Conservation (phyloP, 2,797 vertebrate species). For the Cossypha caffra region DNA sequence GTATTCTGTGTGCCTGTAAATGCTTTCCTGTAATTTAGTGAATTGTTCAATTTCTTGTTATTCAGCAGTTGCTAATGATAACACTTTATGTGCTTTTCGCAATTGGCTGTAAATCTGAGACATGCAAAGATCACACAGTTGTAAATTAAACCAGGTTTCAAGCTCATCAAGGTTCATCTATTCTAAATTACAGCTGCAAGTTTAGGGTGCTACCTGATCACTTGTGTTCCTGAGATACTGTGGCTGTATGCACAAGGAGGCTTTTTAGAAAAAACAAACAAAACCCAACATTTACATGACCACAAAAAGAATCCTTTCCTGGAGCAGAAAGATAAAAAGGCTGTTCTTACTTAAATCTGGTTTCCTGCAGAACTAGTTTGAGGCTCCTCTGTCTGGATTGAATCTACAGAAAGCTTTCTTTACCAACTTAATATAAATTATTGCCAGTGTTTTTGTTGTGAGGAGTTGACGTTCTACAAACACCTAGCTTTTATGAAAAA, state of each 20-base stretch:
- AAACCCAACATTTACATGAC: neutral
- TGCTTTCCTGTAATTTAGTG: neutral
- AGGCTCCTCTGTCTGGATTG: conserved; percentile 10
- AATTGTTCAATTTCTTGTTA: neutral
- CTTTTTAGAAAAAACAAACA: too few relatives aligned
- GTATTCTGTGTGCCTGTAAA: neutral
- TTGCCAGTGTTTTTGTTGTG: neutral
- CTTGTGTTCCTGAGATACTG: neutral
- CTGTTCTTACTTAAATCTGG: conserved; percentile 36
- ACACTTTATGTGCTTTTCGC: neutral
- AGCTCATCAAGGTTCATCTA: neutral
- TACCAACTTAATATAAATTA: neutral
- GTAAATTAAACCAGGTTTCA: neutral
- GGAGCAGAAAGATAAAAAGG: conserved; percentile 28
- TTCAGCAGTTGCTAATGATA: neutral
- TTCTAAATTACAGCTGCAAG: neutral
- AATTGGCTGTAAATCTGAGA: neutral
- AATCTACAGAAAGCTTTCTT: conserved; percentile 24
- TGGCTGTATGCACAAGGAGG: neutral
- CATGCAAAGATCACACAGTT: neutral
- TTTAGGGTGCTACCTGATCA: neutral
- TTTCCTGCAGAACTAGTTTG: conserved; percentile 42
- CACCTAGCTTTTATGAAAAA: neutral
- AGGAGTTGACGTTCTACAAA: neutral
- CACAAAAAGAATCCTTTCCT: neutral